Evolutionary conservation across 2,797 vertebrate genomes (phyloP).

Genomic region (Chrosomus eos): DNA sequence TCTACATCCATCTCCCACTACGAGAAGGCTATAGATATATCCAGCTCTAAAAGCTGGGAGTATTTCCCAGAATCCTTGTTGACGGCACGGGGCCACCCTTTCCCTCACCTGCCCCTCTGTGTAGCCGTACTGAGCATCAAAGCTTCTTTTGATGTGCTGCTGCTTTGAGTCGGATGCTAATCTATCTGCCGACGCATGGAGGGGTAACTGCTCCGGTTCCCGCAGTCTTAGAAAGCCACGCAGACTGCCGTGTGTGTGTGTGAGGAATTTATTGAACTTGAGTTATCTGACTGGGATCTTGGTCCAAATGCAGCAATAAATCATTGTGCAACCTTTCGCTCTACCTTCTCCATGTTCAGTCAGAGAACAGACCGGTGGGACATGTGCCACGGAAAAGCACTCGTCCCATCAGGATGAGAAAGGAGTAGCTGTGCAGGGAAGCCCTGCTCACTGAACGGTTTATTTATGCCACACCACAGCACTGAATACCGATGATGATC

Average conservation of each 20-base stretch:
- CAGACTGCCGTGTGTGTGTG: background rate
- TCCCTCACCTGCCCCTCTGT: slow-evolving; percentile 31
- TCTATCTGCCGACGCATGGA: slow-evolving; percentile 60
- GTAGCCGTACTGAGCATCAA: slow-evolving; percentile 49
- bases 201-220: slow-evolving; percentile 38
- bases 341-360: slow-evolving; percentile 15
- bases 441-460: slow-evolving; percentile 43
- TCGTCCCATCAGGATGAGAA: slow-evolving; percentile 21
- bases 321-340: slow-evolving; percentile 34
- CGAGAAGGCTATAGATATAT: slow-evolving; percentile 33
- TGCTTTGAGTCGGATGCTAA: slow-evolving; percentile 73
- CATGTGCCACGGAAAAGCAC: slow-evolving; percentile 14
- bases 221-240: slow-evolving; percentile 15
- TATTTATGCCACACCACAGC: slow-evolving; percentile 31
- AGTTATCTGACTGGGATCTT: slow-evolving; percentile 35
- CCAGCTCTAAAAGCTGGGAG: slow-evolving; percentile 44
- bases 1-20: background rate
- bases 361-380: slow-evolving; percentile 13
- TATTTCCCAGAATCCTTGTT: slow-evolving; percentile 44
- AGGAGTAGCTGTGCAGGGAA: slow-evolving; percentile 22
- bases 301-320: slow-evolving; percentile 40
- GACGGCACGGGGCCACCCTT: slow-evolving; percentile 15
- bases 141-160: slow-evolving; percentile 60
- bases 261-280: slow-evolving; percentile 38
- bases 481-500: background rate